A percentile compares a stretch with the other conserved stretches of the same genome.
Evolutionary conservation across 2,113 vertebrate species (phyloP).

Genomic region (Pyxicephalus adspersus): DNA sequence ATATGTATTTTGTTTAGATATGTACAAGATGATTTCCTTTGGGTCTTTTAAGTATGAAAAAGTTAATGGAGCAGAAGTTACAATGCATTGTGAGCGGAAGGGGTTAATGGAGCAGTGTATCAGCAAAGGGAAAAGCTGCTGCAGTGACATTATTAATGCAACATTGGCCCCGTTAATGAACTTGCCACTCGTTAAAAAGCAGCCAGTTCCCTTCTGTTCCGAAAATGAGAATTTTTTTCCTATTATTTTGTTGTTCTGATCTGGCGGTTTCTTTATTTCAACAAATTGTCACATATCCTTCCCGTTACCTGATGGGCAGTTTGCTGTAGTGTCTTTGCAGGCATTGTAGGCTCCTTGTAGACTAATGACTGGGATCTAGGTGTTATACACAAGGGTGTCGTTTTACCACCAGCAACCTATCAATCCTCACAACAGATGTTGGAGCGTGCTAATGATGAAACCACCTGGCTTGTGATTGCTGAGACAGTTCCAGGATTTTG

Average conservation of each 20-base stretch:
- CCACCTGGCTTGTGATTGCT: slow-evolving; percentile 47
- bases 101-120: slow-evolving; percentile 52
- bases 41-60: slow-evolving; percentile 19
- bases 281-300: slow-evolving; percentile 3
- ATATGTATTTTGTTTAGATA: background rate
- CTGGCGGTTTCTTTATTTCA: background rate
- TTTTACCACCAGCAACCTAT: background rate
- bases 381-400: slow-evolving; percentile 30
- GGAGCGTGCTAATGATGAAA: slow-evolving; percentile 26
- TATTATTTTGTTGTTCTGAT: background rate
- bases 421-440: slow-evolving; percentile 52
- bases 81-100: slow-evolving; percentile 35
- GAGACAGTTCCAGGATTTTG: slow-evolving; percentile 13
- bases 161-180: slow-evolving; percentile 56
- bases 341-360: background rate
- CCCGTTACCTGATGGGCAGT: background rate
- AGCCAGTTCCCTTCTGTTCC: slow-evolving; percentile 54
- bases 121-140: slow-evolving; percentile 50
- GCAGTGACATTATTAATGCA: slow-evolving; percentile 55
- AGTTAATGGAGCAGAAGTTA: slow-evolving; percentile 26
- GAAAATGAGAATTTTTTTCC: slow-evolving; percentile 36
- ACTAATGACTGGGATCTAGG: slow-evolving; percentile 6
- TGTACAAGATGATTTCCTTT: slow-evolving; percentile 16
- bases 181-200: slow-evolving; percentile 55
- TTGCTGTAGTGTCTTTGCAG: background rate